Percentiles rank a stretch among this genome's conserved stretches.
Conservation (phyloP, 2,888 invertebrate genomes). For the Platypus cylindrus region DNA sequence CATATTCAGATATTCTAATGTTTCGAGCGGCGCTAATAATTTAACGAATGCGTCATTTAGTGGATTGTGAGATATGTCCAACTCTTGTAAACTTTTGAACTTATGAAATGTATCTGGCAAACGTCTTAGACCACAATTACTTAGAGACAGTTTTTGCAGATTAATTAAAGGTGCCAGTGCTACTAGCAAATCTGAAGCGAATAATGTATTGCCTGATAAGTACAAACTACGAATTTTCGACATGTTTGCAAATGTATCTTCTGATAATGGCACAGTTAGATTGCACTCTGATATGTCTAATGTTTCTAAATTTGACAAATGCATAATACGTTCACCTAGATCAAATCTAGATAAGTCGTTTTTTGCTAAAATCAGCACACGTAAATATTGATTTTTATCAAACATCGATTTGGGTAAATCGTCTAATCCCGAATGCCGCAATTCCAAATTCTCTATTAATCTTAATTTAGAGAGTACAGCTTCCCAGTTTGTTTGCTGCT, state of each 20-base stretch:
- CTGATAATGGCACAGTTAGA: slow-evolving; percentile 51
- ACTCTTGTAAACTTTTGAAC: slow-evolving; percentile 50
- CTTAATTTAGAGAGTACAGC: slow-evolving; percentile 45
- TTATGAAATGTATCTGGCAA: slow-evolving; percentile 55
- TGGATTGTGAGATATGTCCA: slow-evolving; percentile 60
- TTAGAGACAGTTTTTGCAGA: slow-evolving; percentile 51
- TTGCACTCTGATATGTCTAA: slow-evolving; percentile 57
- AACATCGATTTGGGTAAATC: slow-evolving; percentile 52
- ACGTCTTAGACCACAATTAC: slow-evolving; percentile 50
- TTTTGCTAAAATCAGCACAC: slow-evolving; percentile 49
- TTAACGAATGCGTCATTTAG: slow-evolving; percentile 53
- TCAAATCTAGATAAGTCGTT: slow-evolving; percentile 53
- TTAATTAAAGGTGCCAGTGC: slow-evolving; percentile 52
- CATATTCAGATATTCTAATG: slow-evolving; percentile 58
- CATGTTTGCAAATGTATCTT: slow-evolving; percentile 55
- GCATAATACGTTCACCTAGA: slow-evolving; percentile 50
- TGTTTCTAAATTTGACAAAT: slow-evolving; percentile 49
- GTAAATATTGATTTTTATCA: slow-evolving; percentile 49
- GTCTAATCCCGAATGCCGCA: slow-evolving; percentile 47
- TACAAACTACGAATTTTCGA: slow-evolving; percentile 51
- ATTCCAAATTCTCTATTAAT: slow-evolving; percentile 50
- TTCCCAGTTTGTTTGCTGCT: slow-evolving; percentile 45
- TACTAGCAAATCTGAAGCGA: slow-evolving; percentile 52
- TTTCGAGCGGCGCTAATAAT: slow-evolving; percentile 49
- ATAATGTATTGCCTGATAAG: slow-evolving; percentile 54